phyloP scores from a whole-genome alignment of 2,888 invertebrate genomes.

The Xestia c-nigrum region DNA sequence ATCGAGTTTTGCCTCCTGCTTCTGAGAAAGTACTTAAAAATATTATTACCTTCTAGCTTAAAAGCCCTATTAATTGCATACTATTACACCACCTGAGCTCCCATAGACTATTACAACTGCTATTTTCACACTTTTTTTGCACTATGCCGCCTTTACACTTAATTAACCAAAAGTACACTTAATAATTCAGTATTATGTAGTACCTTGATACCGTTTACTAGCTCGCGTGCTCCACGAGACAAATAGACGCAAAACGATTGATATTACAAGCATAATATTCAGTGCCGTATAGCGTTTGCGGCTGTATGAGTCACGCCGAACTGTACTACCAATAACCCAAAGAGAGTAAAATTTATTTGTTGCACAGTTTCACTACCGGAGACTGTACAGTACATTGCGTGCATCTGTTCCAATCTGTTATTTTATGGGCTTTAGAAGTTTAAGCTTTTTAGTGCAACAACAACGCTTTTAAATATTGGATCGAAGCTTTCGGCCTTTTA shows the following conservation, averaged over 20 bases:
- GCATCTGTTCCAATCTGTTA: slow-evolving; percentile 15
- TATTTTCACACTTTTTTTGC: not conserved
- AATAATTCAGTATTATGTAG: slow-evolving; percentile 19
- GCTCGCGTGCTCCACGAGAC: slow-evolving; percentile 57
- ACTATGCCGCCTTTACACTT: not conserved
- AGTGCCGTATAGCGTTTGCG: slow-evolving; percentile 31
- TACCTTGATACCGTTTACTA: slow-evolving; percentile 50
- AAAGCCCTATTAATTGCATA: not conserved
- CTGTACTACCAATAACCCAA: slow-evolving; percentile 54
- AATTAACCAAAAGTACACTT: slow-evolving; percentile 3
- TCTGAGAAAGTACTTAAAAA: not conserved
- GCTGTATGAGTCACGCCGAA: slow-evolving; percentile 50
- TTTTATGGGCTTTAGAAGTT: not conserved
- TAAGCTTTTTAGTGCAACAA: not conserved
- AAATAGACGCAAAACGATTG: slow-evolving; percentile 57
- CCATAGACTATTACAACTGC: not conserved
- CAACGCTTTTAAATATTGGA: not conserved
- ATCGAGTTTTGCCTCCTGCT: not conserved
- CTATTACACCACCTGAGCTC: not conserved
- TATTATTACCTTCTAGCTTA: not conserved
- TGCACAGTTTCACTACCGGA: slow-evolving; percentile 49
- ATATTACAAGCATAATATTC: slow-evolving; percentile 52
- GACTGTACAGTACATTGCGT: slow-evolving; percentile 39
- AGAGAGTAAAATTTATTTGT: slow-evolving; percentile 62
- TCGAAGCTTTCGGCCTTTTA: not conserved